Evolutionary conservation across 2,113 vertebrate species (phyloP).

Genomic region (Colossoma macropomum): DNA sequence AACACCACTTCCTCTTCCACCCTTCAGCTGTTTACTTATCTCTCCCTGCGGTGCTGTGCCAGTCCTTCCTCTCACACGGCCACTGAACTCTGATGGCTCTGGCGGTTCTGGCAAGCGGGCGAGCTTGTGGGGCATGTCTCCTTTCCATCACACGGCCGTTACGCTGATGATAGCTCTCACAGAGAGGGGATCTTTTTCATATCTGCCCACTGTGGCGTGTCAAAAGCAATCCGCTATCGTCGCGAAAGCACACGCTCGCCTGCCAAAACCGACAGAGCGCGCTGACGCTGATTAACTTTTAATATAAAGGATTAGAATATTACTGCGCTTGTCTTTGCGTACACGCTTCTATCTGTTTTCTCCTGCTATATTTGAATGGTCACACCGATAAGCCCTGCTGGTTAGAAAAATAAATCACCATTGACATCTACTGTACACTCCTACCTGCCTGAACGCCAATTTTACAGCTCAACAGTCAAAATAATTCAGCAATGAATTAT

Average conservation of each 20-base stretch:
- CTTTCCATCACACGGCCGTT: conserved; percentile 8
- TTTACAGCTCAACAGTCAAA: conserved; percentile 65
- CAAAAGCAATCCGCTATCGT: conserved; percentile 25
- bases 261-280: background rate
- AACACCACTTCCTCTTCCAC: background rate
- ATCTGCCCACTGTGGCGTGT: conserved; percentile 2
- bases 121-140: background rate
- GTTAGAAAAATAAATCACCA: conserved; percentile 70
- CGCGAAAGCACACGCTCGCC: background rate
- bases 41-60: background rate
- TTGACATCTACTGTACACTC: conserved; percentile 60
- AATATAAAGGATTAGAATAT: conserved; percentile 25
- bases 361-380: conserved; percentile 39
- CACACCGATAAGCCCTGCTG: conserved; percentile 54
- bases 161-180: conserved; percentile 23
- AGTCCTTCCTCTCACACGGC: background rate
- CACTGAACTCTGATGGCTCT: background rate
- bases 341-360: conserved; percentile 40
- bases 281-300: conserved; percentile 9
- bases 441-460: conserved; percentile 59
- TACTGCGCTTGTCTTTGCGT: background rate
- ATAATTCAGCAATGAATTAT: conserved; percentile 64
- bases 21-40: conserved; percentile 8
- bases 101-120: background rate
- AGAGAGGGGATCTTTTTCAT: conserved; percentile 3